Evolutionary conservation across 2,113 vertebrate genomes (phyloP), one percentile per base, ranked within the genome.

Genomic region (Hiodon tergisus): DNA sequence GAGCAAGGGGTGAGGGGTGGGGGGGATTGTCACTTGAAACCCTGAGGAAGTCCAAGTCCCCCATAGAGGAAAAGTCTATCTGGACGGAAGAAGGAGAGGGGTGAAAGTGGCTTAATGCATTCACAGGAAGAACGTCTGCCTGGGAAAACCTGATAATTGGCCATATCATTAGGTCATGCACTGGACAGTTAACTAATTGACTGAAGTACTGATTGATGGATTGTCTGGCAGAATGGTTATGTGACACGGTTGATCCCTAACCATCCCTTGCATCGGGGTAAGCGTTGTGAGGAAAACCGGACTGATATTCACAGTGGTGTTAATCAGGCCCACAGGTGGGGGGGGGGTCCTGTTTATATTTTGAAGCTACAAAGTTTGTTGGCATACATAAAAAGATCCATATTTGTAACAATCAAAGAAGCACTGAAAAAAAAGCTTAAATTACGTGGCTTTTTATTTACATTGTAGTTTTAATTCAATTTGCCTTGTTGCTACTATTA

Each of bases 1-100:
- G 63, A 77, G 73, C 59, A 3, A 50, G 71, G 65, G 6, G 61
- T 68, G 60, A 16, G 80, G 81, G 83, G 74, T 79, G 77, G 79
- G 83, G 82, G 58, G 80, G 76, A 77, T 52, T 83, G 90, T 86
- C 83, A 92, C 84, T 79, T 86, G 90, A 91, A 87, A 89, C 85
- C 85, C 78, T 79, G 82, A 83, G 80, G 85, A 81, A 85, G 82
- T 80, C 67, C 74, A 75, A 16, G 69, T 60, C 78, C 78, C 78
- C 76, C 71, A 78, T 7, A 61, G 57, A 70, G 61, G 55, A 17
- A 69, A 52, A 31, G 31, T 31, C 31, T 31, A 31, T 61, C 14
- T 50, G 10, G 55, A 53, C 14, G 46, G 31, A 7, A 53, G n/a
- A 16, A 76, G 78, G 77, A 53, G 63, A 80, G 74, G 76, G 81